Evolutionary conservation across 2,113 vertebrate genomes (phyloP).

Genomic region (Mastomys natalensis): DNA sequence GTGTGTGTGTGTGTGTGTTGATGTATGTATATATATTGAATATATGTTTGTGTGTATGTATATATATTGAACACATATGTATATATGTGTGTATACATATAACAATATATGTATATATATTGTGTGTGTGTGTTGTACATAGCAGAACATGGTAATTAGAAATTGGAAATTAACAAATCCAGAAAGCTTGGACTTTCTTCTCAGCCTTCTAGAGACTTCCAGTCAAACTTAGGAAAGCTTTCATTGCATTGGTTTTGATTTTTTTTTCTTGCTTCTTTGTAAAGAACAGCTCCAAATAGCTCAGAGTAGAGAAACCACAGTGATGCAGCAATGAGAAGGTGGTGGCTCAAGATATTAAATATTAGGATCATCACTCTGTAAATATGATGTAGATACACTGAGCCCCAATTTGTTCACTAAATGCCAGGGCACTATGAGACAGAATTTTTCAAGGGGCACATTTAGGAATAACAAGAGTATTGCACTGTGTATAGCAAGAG

Average conservation of each 20-base stretch:
- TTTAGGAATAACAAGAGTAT: conserved; percentile 31
- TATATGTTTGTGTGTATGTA: too few species aligned
- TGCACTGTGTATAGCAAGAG: conserved; percentile 20
- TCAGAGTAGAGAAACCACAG: background rate
- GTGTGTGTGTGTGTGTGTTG: too few species aligned
- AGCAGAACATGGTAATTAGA: background rate
- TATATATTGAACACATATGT: too few species aligned
- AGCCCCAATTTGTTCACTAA: conserved; percentile 50
- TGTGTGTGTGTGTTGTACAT: too few species aligned
- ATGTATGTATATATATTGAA: too few species aligned
- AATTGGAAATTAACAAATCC: conserved; percentile 48
- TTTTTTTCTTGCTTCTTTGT: background rate
- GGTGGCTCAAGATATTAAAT: background rate
- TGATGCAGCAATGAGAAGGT: background rate
- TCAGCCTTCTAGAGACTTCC: conserved; percentile 10
- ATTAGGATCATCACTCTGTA: background rate
- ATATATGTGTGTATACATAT: too few species aligned
- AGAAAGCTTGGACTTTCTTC: background rate
- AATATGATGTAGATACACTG: background rate
- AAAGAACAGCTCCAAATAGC: conserved; percentile 30
- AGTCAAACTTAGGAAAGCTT: background rate
- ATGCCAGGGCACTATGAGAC: background rate
- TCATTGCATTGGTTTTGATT: conserved; percentile 11
- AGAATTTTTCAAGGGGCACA: background rate
- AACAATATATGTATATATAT: too few species aligned